phyloP scores from a whole-genome alignment of 2,797 vertebrate species.

The Alauda arvensis region DNA sequence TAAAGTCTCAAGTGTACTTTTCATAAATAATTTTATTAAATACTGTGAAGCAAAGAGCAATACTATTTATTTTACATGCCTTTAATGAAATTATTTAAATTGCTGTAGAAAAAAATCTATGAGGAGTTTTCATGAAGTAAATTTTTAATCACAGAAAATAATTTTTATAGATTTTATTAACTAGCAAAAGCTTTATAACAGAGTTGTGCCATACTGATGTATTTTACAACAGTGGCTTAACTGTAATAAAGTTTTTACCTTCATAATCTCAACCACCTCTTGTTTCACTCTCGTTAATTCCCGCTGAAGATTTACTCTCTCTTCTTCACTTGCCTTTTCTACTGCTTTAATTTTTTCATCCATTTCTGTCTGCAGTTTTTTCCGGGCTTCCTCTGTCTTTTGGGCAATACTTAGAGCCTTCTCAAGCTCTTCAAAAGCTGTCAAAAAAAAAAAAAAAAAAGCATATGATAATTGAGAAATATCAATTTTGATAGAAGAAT shows the following conservation, averaged over 20 bases:
- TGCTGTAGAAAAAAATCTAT: not conserved
- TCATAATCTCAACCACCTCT: constrained; percentile 89
- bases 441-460: not conserved
- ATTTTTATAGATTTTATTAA: not conserved
- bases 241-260: constrained; percentile 75
- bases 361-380: constrained; percentile 88
- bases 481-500: not conserved
- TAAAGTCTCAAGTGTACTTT: not conserved
- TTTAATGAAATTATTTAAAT: not conserved
- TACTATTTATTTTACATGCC: not conserved
- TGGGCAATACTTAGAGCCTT: constrained; percentile 85
- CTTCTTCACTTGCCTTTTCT: constrained; percentile 85
- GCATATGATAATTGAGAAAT: not conserved
- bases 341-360: constrained; percentile 86
- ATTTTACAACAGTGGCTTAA: not conserved
- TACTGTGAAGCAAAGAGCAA: not conserved
- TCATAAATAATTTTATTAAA: not conserved
- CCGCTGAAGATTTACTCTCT: constrained; percentile 85
- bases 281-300: constrained; percentile 90
- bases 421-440: constrained; percentile 96
- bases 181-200: not conserved
- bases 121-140: not conserved
- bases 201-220: not conserved
- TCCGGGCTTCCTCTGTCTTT: constrained; percentile 86
- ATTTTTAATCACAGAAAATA: not conserved